Base-by-base conservation (phyloP, 2,113 vertebrate species). In the Istiophorus platypterus region DNA sequence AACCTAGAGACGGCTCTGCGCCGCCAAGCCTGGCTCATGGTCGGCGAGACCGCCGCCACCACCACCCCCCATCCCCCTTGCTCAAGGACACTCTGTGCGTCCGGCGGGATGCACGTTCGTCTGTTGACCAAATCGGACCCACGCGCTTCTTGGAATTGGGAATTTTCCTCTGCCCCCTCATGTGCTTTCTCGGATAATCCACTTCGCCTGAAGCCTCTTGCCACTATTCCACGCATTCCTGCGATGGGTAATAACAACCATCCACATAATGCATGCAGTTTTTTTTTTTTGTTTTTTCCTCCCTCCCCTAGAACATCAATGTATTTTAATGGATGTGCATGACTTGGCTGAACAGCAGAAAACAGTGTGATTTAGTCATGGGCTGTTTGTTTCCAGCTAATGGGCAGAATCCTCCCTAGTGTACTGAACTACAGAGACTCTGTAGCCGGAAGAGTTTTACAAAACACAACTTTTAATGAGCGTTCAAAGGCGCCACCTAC, bases 1-100 rank as follows among this genome's bases (percentile, higher is more conserved):
- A n/a, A n/a, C n/a, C n/a, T n/a, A n/a, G n/a, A n/a, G n/a, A n/a
- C n/a, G n/a, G n/a, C n/a, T n/a, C n/a, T n/a, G n/a, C n/a, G n/a
- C n/a, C n/a, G n/a, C n/a, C n/a, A n/a, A n/a, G n/a, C n/a, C n/a
- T n/a, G n/a, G n/a, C n/a, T n/a, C n/a, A n/a, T n/a, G n/a, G 0
- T 58, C 11, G 15, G 7, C 5, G 15, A 31, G n/a, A n/a, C n/a
- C n/a, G n/a, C n/a, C n/a, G n/a, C n/a, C n/a, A n/a, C n/a, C n/a
- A n/a, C n/a, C n/a, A n/a, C n/a, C n/a, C n/a, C n/a, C n/a, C n/a
- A n/a, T n/a, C n/a, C n/a, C n/a, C 57, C 49, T 49, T 31, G 14
- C 41, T 67, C 29, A 78, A 83, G 54, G 77, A 57, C 51, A 65
- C 66, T 42, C 2, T 61, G 81, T 54, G 31, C 22, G 1, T 64